These are phyloP conservation scores for Lepidurus packardi DNA, from an alignment of 1,140 invertebrate species.

Conservation along the genomic window DNA sequence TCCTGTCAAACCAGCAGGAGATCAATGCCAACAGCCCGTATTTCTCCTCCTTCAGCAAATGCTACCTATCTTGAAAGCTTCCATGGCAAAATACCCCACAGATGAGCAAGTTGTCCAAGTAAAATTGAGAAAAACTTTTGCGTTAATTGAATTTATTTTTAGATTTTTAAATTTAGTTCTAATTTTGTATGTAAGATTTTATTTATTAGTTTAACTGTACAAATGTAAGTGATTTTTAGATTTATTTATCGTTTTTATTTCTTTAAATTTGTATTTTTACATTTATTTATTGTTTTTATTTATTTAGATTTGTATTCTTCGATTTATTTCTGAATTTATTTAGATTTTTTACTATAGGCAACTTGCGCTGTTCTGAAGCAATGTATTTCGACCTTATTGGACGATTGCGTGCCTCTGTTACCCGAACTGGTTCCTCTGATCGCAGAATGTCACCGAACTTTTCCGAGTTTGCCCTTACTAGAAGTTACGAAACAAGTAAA, in stretches of 20 bases:
- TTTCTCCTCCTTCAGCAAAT: conserved; percentile 55
- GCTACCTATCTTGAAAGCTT: conserved; percentile 52
- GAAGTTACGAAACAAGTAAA: conserved; percentile 65
- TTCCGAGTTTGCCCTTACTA: conserved; percentile 61
- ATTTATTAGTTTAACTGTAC: too few relatives aligned
- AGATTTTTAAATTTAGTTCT: too few relatives aligned
- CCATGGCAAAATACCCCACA: conserved; percentile 53
- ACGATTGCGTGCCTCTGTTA: conserved; percentile 57
- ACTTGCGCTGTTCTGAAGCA: conserved; percentile 64
- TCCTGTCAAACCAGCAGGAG: conserved; percentile 35
- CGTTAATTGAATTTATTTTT: background rate
- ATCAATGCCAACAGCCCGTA: conserved; percentile 46
- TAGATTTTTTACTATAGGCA: conserved; percentile 49
- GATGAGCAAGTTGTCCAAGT: conserved; percentile 57
- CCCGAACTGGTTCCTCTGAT: conserved; percentile 63
- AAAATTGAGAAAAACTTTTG: conserved; percentile 34
- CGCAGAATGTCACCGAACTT: conserved; percentile 58
- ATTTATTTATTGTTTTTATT: background rate
- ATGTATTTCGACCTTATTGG: conserved; percentile 58
- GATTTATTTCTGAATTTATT: background rate
- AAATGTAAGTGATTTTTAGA: too few relatives aligned
- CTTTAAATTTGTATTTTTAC: too few relatives aligned
- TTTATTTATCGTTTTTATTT: too few relatives aligned
- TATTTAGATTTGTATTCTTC: background rate
- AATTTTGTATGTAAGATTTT: too few relatives aligned